A percentile compares a stretch with the other conserved stretches of the same genome.
These are phyloP conservation scores for Amblyjoppa proteus DNA, from an alignment of 2,888 invertebrate genomes.

Conservation along the genomic window DNA sequence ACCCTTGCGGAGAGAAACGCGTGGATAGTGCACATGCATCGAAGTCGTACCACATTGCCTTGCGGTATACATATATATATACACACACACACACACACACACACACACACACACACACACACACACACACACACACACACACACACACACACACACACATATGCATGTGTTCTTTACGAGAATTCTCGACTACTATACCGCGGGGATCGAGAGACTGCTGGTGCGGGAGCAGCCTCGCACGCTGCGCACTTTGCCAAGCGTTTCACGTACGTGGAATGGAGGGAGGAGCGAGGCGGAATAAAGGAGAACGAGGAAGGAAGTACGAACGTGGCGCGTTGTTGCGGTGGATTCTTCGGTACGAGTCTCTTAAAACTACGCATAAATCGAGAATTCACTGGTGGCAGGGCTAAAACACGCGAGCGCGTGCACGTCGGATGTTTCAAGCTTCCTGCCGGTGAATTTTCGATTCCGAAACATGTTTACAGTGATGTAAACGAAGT, in stretches of 20 bases:
- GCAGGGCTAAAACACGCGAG: constrained; percentile 20
- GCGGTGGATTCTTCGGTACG: constrained; percentile 55
- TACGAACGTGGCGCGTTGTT: constrained; percentile 29
- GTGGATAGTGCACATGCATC: constrained; percentile 40
- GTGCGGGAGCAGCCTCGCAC: constrained; percentile 31
- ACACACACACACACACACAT: too few relatives aligned
- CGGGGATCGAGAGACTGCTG: constrained; percentile 42
- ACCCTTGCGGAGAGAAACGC: neutral
- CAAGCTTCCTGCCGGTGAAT: constrained; percentile 41
- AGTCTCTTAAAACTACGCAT: constrained; percentile 22
- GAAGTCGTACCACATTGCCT: neutral
- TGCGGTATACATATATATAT: neutral
- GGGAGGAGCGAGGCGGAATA: neutral
- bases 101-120: too few relatives aligned
- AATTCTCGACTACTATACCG: constrained; percentile 44
- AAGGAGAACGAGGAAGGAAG: constrained; percentile 22
- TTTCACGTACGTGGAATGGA: constrained; percentile 54
- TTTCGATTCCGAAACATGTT: constrained; percentile 17
- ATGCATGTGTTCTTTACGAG: constrained; percentile 18
- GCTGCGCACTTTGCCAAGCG: constrained; percentile 56
- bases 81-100: too few relatives aligned
- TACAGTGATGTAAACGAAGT: neutral
- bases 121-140: too few relatives aligned
- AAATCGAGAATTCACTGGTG: constrained; percentile 47
- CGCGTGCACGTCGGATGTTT: neutral